Base-by-base conservation (phyloP, 1,140 invertebrate species). In the Spodoptera frugiperda region DNA sequence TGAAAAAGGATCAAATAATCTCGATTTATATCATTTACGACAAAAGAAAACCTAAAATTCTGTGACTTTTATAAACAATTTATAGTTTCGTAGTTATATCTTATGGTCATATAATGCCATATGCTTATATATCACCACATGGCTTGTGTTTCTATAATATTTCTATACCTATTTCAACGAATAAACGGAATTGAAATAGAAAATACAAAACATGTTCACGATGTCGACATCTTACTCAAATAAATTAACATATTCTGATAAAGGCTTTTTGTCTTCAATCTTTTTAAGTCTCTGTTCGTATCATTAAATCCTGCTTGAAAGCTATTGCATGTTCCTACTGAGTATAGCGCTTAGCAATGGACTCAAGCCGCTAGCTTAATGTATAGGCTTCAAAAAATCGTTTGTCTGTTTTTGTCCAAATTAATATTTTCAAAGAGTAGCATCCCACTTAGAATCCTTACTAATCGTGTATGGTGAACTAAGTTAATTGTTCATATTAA, bases 301-400 rank as follows among this genome's bases (percentile, higher is more conserved):
- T 68, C 48, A 53, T 68, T 68, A 68, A 68, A 68, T 68, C 65
- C 48, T 51, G 48, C 46, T 49, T 53, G 65, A 68, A 68, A 68
- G 65, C 65, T 68, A 68, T 68, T 68, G 65, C 65, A 68, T 68
- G 65, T 68, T 53, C 21, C 17, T 53, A 53, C 48, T 68, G 65
- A 68, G 65, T 68, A 68, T 11, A 53, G 65, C 65, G 65, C 65
- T 68, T 53, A 68, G 65, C 65, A 51, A 33, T 14, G 6, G 57
- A 6, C 65, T 68, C 65, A 68, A 51, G 21, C 48, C 48, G 65
- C 48, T 3, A 30, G 65, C 25, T 49, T 68, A 51, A 68, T 33
- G 65, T 51, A 53, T 49, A 53, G 65, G 65, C 65, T 21, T 21
- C 44, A 44, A 17, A 51, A 68, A 67, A 53, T 53, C 65, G n/a